Percentiles rank a stretch among this genome's conserved stretches.
Conservation (phyloP, 1,140 invertebrate species). For the Cecropterus lyciades region DNA sequence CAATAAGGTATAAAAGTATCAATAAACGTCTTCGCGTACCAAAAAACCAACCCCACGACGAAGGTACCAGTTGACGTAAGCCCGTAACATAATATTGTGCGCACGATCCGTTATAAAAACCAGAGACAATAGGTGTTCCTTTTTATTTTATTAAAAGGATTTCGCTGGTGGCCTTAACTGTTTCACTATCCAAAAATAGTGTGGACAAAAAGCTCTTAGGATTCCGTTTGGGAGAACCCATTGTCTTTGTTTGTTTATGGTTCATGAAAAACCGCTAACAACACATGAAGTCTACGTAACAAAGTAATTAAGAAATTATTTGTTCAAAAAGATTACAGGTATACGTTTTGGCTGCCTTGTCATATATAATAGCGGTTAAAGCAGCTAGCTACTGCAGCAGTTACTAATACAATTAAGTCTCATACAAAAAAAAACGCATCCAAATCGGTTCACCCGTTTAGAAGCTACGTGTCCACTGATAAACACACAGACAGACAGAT, state of each 20-base stretch:
- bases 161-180: conserved; percentile 53
- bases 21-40: neutral
- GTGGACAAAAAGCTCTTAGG: conserved; percentile 35
- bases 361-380: no score
- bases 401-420: no score
- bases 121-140: conserved; percentile 43
- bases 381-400: no score
- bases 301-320: neutral
- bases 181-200: conserved; percentile 39
- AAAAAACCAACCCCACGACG: conserved; percentile 19
- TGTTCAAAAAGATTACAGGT: no score
- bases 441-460: no score
- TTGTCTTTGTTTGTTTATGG: conserved; percentile 6
- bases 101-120: conserved; percentile 60
- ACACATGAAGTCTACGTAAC: neutral
- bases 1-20: conserved; percentile 8
- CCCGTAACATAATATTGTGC: conserved; percentile 57
- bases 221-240: conserved; percentile 20
- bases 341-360: no score
- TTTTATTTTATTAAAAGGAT: conserved; percentile 50
- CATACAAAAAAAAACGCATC: no score
- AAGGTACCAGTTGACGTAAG: conserved; percentile 31
- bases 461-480: no score
- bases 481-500: no score
- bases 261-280: neutral